These are phyloP conservation scores for Phanerotoma sp. DNA, from an alignment of 2,888 invertebrate species.

Conservation along the genomic window DNA sequence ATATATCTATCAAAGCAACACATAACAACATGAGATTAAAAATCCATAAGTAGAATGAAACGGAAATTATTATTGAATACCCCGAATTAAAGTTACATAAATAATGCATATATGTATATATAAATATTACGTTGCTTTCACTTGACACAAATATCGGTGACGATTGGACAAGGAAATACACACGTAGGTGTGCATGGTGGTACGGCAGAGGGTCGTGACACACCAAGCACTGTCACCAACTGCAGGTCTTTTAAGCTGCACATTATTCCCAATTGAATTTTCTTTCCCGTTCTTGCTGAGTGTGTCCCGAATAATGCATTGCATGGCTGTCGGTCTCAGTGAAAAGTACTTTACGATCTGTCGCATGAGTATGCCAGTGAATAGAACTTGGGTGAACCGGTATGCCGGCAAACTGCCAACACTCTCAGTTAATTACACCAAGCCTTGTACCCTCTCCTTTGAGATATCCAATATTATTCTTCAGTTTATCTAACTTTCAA, in stretches of 20 bases:
- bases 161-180: conserved; percentile 32
- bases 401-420: conserved; percentile 31
- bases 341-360: conserved; percentile 32
- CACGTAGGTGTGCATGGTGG: conserved; percentile 29
- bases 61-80: too few relatives aligned
- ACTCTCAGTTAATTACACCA: conserved; percentile 33
- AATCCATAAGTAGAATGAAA: too few relatives aligned
- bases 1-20: too few relatives aligned
- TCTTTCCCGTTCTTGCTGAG: conserved; percentile 3
- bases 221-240: not conserved
- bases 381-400: conserved; percentile 21
- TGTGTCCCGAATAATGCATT: conserved; percentile 23
- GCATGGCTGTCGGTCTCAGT: conserved; percentile 25
- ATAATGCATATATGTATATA: too few relatives aligned
- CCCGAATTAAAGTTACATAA: too few relatives aligned
- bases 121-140: conserved; percentile 13
- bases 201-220: not conserved
- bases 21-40: too few relatives aligned
- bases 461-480: conserved; percentile 7
- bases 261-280: conserved; percentile 1
- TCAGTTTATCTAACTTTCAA: not conserved
- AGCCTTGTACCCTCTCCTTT: conserved; percentile 17
- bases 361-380: conserved; percentile 21
- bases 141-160: conserved; percentile 27
- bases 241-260: too few relatives aligned